Evolutionary conservation across 2,888 invertebrate genomes (phyloP), one percentile per base, ranked within the genome.

Genomic region (Melanchra persicariae): DNA sequence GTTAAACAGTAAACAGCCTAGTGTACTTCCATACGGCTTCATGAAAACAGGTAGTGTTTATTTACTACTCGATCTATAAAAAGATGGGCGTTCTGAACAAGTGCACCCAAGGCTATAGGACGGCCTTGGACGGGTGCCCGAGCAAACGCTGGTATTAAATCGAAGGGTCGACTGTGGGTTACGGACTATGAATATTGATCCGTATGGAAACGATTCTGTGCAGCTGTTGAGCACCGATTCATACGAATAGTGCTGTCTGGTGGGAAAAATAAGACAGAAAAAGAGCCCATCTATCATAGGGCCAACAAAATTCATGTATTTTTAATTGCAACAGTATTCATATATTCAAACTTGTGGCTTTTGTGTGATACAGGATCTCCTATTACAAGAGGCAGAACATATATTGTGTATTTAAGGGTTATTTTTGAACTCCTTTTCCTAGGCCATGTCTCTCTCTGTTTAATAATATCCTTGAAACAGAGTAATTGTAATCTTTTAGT

Each of bases 1-100:
- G 30, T n/a, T 17, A 24, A 47, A 34, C 24, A 47, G 62, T 52
- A 54, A 52, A 40, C 57, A 58, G 26, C 22, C 19, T n/a, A 19
- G 22, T 30, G 3, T 12, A 9, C 19, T 40, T 52, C 12, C n/a
- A 37, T 62, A 54, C 17, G 49, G 73, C 65, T 79, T 79, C 73
- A 30, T 43, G 55, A 52, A 79, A 73, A 64, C 64, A 26, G 45
- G 40, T 40, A 57, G 17, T 71, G 24, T 49, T 34, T 64, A 40
- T 72, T 64, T 65, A 79, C 47, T 65, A 61, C 34, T 37, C 10
- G 52, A 30, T 79, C 74, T 76, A 73, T 76, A 61, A 58, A 61
- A 79, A 58, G 57, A 49, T 66, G 40, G 43, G 24, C 15, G 30
- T 52, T 37, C 12, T 62, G 17, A 71, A 57, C 51, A 26, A 57